Base-by-base conservation (phyloP, 2,113 vertebrate genomes). In the Pomatorhinus ruficollis region DNA sequence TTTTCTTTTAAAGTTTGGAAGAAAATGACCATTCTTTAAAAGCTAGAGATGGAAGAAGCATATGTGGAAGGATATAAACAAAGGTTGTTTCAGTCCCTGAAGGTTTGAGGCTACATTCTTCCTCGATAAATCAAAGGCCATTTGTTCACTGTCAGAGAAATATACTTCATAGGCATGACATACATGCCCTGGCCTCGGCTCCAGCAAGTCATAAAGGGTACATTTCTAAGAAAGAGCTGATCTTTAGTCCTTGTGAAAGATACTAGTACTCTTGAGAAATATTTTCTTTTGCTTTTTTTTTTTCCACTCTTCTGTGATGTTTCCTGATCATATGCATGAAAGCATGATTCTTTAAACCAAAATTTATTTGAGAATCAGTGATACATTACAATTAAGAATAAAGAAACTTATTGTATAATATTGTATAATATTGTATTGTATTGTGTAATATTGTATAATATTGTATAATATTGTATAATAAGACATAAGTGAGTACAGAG, bases 161-260 rank as follows among this genome's bases (percentile, higher is more conserved):
- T 56, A 40, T 5, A 56, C 35, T 82, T 72, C 66, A 64, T 0
- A 78, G 86, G 56, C 50, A 68, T 61, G 65, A 86, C n/a, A 68
- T 37, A 33, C 9, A 49, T 69, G 49, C 49, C 65, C 60, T 40
- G 45, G 40, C 53, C 65, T 80, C 79, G 87, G 44, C 80, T 96
- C 37, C 76, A 93, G 44, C 53, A 92, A 72, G 83, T 94, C 88
- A 93, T 54, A 92, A 95, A 94, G 9, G 17, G 23, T 89, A 69
- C 8, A 63, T 60, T 89, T 81, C 72, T 72, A 65, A 72, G 57
- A 69, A 71, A 35, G 7, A 75, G 53, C 9, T 57, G 37, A 8
- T 76, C 39, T 81, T 94, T 93, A 91, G 87, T 81, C 37, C 27
- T 64, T 72, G 22, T 54, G 57, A 86, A 91, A 83, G 40, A 31